Percentiles rank a stretch among this genome's conserved stretches.
Conservation (phyloP, 53 echinoderm and acorn worm genomes). For the Paelopatides confundens region DNA sequence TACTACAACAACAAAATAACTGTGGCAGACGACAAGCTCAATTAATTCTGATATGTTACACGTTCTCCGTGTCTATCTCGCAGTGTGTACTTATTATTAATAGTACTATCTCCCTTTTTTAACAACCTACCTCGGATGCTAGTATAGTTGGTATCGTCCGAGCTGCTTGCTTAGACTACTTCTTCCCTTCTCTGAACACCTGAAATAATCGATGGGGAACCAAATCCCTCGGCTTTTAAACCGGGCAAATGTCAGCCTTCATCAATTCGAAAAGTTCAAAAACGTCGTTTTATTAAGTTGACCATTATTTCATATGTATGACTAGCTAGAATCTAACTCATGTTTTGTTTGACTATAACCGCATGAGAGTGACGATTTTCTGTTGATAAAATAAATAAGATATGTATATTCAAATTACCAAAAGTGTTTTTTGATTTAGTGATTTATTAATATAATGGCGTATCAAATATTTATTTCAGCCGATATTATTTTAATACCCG, state of each 20-base stretch:
- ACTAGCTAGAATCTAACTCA: background rate
- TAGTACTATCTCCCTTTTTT: background rate
- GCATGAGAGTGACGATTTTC: no score
- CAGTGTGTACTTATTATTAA: background rate
- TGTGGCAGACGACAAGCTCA: no score
- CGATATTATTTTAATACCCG: no score
- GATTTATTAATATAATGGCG: no score
- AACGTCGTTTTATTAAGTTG: background rate
- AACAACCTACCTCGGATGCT: background rate
- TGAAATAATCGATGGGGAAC: slow-evolving; percentile 1
- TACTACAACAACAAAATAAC: no score
- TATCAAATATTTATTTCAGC: no score
- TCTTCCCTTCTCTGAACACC: background rate
- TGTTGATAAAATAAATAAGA: no score
- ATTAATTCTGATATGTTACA: background rate
- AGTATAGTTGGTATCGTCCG: background rate
- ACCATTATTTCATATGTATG: background rate
- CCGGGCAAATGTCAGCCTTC: background rate
- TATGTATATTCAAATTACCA: no score
- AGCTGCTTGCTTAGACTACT: background rate
- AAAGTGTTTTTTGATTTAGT: no score
- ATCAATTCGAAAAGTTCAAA: background rate
- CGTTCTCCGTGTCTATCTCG: background rate
- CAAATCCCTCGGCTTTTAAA: slow-evolving; percentile 36
- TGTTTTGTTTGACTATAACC: no score